phyloP scores from a whole-genome alignment of 2,113 vertebrate species.

The Ia io region DNA sequence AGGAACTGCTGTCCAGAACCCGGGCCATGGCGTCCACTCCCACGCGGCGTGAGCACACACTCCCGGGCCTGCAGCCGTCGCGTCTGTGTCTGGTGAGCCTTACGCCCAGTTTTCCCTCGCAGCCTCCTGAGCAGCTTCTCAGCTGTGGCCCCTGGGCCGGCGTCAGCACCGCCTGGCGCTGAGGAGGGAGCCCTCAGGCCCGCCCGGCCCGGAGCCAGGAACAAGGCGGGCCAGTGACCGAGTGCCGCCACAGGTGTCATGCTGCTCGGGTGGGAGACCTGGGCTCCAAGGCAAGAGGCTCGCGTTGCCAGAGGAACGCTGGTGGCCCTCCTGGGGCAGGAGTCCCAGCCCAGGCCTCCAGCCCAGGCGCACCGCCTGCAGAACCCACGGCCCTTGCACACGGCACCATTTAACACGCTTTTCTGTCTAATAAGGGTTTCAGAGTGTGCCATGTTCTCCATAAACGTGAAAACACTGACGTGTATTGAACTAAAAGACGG shows the following conservation, averaged over 20 bases:
- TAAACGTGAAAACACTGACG: neutral
- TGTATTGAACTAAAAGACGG: neutral
- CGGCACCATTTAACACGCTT: too few species aligned
- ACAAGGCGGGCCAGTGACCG: too few species aligned
- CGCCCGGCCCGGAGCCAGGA: neutral
- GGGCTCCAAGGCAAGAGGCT: neutral
- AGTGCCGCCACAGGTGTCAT: neutral
- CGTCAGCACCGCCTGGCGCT: neutral
- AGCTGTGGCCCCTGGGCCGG: neutral
- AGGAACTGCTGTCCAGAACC: too few species aligned
- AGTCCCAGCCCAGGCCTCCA: neutral
- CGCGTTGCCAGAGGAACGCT: neutral
- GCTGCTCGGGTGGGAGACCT: neutral
- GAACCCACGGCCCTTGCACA: too few species aligned
- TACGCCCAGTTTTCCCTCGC: neutral
- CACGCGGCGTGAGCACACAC: neutral
- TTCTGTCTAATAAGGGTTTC: neutral
- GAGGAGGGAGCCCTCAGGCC: neutral
- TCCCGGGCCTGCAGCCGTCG: neutral
- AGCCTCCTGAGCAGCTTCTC: neutral
- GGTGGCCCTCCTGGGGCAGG: neutral
- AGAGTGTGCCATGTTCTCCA: neutral
- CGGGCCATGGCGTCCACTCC: neutral
- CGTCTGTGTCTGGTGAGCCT: neutral
- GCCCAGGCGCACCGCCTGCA: too few species aligned